Evolutionary conservation across 2,888 invertebrate species (phyloP).

Genomic region (Kuschelorhynchus macadamiae): DNA sequence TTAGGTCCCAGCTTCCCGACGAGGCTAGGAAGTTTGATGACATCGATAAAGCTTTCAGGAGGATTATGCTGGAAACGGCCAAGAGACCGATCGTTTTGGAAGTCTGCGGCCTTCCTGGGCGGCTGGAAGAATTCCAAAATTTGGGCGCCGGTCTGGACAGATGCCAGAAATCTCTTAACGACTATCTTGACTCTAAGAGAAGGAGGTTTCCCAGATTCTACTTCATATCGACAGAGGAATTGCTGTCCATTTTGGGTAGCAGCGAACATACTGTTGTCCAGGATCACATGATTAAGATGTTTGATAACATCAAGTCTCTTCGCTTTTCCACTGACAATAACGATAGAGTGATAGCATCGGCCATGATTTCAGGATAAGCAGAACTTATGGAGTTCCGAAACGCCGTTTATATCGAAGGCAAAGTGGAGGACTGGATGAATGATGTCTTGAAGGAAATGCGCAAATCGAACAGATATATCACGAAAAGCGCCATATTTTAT

Average conservation of each 20-base stretch:
- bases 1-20: constrained; percentile 87
- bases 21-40: constrained; percentile 93
- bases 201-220: constrained; percentile 92
- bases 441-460: constrained; percentile 88
- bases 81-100: constrained; percentile 85
- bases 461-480: constrained; percentile 83
- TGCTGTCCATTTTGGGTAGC: constrained; percentile 90
- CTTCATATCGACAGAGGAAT: constrained; percentile 94
- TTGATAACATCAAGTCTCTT: constrained; percentile 88
- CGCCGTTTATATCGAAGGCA: constrained; percentile 80
- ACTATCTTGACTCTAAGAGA: constrained; percentile 90
- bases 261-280: constrained; percentile 88
- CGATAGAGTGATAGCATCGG: constrained; percentile 79
- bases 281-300: constrained; percentile 97
- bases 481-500: constrained; percentile 89
- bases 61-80: constrained; percentile 88
- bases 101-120: constrained; percentile 82
- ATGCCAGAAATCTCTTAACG: constrained; percentile 92
- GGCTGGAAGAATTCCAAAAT: constrained; percentile 81
- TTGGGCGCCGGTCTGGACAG: constrained; percentile 84
- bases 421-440: constrained; percentile 95
- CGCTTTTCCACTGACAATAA: constrained; percentile 77
- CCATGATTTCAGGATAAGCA: constrained; percentile 87
- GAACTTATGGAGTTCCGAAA: constrained; percentile 89
- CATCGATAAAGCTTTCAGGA: constrained; percentile 85